These are phyloP conservation scores for Drosophila tanythrix DNA, from an alignment of 2,888 invertebrate species.

Conservation along the genomic window DNA sequence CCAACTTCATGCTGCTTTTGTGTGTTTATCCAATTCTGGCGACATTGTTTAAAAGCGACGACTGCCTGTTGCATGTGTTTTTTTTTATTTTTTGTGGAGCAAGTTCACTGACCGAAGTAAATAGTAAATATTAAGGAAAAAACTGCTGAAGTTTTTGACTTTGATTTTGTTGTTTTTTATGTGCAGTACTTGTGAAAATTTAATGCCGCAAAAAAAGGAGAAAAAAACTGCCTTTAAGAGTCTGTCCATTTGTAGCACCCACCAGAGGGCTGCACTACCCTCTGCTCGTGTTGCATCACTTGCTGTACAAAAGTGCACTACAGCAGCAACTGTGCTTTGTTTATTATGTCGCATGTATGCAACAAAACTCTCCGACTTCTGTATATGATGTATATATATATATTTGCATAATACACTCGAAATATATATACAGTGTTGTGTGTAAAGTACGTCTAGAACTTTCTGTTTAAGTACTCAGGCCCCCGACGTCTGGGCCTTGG, in stretches of 20 bases:
- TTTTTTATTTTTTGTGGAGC: neutral
- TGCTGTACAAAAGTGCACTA: slow-evolving; percentile 66
- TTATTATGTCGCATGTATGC: slow-evolving; percentile 67
- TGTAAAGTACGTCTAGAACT: slow-evolving; percentile 65
- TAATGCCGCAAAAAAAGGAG: slow-evolving; percentile 64
- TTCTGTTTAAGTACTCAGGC: slow-evolving; percentile 67
- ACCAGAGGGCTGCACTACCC: neutral
- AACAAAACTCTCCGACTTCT: slow-evolving; percentile 28
- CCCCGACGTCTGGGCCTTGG: slow-evolving; percentile 52
- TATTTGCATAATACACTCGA: slow-evolving; percentile 19
- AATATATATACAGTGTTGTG: slow-evolving; percentile 21
- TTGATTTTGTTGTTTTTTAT: slow-evolving; percentile 48
- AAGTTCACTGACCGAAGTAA: slow-evolving; percentile 67
- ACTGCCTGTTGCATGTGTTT: slow-evolving; percentile 39
- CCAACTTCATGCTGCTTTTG: slow-evolving; percentile 9
- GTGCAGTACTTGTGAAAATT: slow-evolving; percentile 64
- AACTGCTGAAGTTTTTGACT: slow-evolving; percentile 54
- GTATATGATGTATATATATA: neutral
- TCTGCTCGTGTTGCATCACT: slow-evolving; percentile 11
- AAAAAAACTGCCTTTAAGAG: slow-evolving; percentile 29
- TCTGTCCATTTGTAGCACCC: neutral
- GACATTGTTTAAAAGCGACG: slow-evolving; percentile 9
- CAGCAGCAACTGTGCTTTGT: slow-evolving; percentile 68
- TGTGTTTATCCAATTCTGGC: slow-evolving; percentile 1
- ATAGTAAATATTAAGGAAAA: slow-evolving; percentile 13